These are phyloP conservation scores for Arizona elegans DNA, from an alignment of 2,113 vertebrate genomes.

Conservation along the genomic window DNA sequence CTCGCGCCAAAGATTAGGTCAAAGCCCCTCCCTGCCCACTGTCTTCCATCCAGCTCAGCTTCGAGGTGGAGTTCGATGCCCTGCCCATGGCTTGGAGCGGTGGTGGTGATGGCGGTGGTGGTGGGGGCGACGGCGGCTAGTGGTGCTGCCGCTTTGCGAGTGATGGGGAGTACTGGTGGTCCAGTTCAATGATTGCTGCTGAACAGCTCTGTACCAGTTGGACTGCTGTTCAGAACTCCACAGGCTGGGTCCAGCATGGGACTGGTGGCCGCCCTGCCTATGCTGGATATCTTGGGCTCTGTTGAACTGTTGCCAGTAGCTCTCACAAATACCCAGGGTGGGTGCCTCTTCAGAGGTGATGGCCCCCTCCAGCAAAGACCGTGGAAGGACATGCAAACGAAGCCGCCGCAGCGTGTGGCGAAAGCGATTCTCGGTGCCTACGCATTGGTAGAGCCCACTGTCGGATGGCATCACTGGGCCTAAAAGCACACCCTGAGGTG, in stretches of 20 bases:
- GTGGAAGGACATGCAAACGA: conserved; percentile 74
- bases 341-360: conserved; percentile 73
- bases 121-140: neutral
- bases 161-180: neutral
- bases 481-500: conserved; percentile 78
- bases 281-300: conserved; percentile 1
- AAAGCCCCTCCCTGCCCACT: neutral
- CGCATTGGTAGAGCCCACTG: conserved; percentile 78
- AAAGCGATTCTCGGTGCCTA: conserved; percentile 81
- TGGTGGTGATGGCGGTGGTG: neutral
- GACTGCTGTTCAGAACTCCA: neutral
- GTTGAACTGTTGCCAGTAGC: conserved; percentile 71
- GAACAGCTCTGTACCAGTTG: neutral
- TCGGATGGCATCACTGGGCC: conserved; percentile 75
- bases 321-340: conserved; percentile 69
- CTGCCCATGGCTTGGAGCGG: conserved; percentile 18
- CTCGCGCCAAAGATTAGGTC: neutral
- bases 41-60: neutral
- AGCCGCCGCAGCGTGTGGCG: conserved; percentile 77
- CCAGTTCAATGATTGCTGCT: neutral
- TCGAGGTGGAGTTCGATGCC: conserved; percentile 12
- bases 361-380: conserved; percentile 77
- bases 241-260: neutral
- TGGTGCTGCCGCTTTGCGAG: neutral
- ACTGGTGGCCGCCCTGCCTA: neutral